Conservation (phyloP, 2,888 invertebrate species). For the Drosophila conformis region DNA sequence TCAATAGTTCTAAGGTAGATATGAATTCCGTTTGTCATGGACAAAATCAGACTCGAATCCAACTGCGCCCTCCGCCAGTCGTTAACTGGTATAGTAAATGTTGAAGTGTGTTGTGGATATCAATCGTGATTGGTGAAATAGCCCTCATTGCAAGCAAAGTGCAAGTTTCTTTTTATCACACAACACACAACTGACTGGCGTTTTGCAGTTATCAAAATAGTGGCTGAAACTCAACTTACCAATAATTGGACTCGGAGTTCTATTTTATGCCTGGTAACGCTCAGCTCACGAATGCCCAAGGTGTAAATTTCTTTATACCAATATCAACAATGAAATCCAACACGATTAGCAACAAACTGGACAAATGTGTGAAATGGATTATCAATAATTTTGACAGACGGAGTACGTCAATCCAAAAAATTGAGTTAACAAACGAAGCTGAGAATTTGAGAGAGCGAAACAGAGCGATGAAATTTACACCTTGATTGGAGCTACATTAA, state of each 20-base stretch:
- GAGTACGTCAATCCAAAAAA: constrained; percentile 41
- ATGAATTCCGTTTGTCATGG: constrained; percentile 26
- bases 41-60: constrained; percentile 8
- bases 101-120: constrained; percentile 30
- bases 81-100: not conserved
- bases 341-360: constrained; percentile 55
- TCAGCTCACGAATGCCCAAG: constrained; percentile 38
- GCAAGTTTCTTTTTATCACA: constrained; percentile 50
- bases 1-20: constrained; percentile 42
- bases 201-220: not conserved
- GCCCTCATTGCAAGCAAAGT: constrained; percentile 39
- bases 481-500: not conserved
- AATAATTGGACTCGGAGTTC: constrained; percentile 14
- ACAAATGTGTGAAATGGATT: constrained; percentile 56
- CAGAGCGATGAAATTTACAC: not conserved
- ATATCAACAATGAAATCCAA: constrained; percentile 48
- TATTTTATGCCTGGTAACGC: constrained; percentile 39
- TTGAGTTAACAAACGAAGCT: constrained; percentile 27
- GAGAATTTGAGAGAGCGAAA: not conserved
- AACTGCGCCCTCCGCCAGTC: not conserved
- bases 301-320: constrained; percentile 66
- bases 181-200: constrained; percentile 22
- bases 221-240: constrained; percentile 8
- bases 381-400: constrained; percentile 56
- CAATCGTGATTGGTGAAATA: constrained; percentile 17